These are phyloP conservation scores for Galendromus occidentalis DNA, from an alignment of 1,140 invertebrate species.

Conservation along the genomic window DNA sequence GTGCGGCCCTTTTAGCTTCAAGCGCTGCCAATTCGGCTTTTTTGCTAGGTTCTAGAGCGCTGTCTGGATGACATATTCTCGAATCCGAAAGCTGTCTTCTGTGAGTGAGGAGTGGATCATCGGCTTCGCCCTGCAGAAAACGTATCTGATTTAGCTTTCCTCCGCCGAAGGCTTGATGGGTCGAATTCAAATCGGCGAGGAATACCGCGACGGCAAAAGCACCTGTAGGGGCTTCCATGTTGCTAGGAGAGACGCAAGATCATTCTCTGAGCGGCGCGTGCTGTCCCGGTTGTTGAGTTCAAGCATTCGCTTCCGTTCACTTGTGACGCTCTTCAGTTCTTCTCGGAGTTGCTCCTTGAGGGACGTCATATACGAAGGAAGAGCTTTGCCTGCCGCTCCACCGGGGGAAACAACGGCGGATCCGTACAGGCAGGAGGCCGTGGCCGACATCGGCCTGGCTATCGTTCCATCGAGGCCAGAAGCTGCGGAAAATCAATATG, in stretches of 20 bases:
- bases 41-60: conserved; percentile 23
- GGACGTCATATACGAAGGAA: conserved; percentile 34
- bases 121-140: not conserved
- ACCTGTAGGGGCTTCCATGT: conserved; percentile 11
- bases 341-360: conserved; percentile 36
- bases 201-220: no score
- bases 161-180: no score
- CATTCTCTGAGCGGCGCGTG: conserved; percentile 20
- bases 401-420: conserved; percentile 10
- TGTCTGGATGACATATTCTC: conserved; percentile 30
- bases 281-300: conserved; percentile 25
- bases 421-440: conserved; percentile 12
- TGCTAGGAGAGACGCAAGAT: conserved; percentile 15
- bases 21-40: conserved; percentile 13
- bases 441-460: conserved; percentile 11
- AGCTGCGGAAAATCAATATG: not conserved
- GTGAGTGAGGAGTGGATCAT: conserved; percentile 21
- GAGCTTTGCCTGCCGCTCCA: conserved; percentile 22
- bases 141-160: not conserved
- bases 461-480: conserved; percentile 11
- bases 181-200: no score
- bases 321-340: conserved; percentile 32
- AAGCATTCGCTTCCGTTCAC: conserved; percentile 27
- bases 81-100: conserved; percentile 33
- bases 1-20: conserved; percentile 3